These are phyloP conservation scores for Nibea coibor DNA, from an alignment of 2,113 vertebrate genomes.

Conservation along the genomic window DNA sequence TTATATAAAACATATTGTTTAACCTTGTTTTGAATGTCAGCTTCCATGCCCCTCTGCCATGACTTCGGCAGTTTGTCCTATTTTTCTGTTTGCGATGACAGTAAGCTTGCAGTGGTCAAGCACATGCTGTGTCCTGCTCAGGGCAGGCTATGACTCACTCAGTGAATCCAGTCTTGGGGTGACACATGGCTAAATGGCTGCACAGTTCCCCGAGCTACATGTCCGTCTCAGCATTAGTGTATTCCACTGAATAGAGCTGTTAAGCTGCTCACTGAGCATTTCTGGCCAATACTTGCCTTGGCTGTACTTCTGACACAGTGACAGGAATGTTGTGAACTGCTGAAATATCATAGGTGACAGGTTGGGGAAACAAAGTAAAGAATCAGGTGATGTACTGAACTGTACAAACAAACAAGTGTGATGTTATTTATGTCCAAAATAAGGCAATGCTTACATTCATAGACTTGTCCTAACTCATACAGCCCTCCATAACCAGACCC, in stretches of 20 bases:
- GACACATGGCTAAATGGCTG: constrained; percentile 77
- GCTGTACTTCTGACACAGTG: constrained; percentile 35
- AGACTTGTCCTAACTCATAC: too few relatives aligned
- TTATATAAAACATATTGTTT: constrained; percentile 3
- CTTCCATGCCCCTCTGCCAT: constrained; percentile 39
- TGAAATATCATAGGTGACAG: constrained; percentile 5
- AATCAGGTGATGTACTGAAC: background rate
- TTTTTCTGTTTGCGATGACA: constrained; percentile 58
- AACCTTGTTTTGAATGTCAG: constrained; percentile 58
- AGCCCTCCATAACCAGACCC: too few relatives aligned
- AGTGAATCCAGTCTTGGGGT: constrained; percentile 68
- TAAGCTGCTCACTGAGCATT: constrained; percentile 59
- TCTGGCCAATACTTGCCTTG: constrained; percentile 47
- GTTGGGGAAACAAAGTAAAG: background rate
- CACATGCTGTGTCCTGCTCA: constrained; percentile 56
- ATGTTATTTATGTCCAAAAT: background rate
- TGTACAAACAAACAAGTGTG: too few relatives aligned
- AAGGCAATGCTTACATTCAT: background rate
- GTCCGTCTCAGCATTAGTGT: constrained; percentile 60
- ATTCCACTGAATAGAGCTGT: constrained; percentile 33
- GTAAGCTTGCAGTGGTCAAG: constrained; percentile 56
- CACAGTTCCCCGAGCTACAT: constrained; percentile 64
- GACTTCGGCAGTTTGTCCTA: constrained; percentile 64
- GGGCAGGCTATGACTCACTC: constrained; percentile 65
- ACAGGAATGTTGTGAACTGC: constrained; percentile 25